phyloP scores from a whole-genome alignment of 2,113 vertebrate genomes.

The Siphamia tubifer region DNA sequence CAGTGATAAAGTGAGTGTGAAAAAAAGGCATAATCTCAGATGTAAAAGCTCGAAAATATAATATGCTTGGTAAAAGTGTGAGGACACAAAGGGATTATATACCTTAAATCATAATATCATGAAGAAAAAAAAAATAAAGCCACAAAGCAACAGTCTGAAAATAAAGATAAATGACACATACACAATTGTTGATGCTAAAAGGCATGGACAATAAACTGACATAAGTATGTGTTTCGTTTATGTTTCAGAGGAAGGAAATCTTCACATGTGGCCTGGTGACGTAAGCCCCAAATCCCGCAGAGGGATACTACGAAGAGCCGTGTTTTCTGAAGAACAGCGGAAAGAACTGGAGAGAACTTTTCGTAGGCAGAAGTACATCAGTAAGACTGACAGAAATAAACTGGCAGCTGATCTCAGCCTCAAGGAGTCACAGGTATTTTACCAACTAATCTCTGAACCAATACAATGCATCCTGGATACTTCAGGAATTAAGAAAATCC shows the following conservation, averaged over 20 bases:
- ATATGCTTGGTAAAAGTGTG: not conserved
- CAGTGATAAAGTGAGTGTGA: slow-evolving; percentile 46
- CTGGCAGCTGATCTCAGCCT: slow-evolving; percentile 89
- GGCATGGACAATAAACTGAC: not conserved
- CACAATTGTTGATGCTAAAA: too few relatives aligned
- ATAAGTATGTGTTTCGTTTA: slow-evolving; percentile 6
- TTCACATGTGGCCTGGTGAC: slow-evolving; percentile 85
- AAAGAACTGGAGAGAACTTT: slow-evolving; percentile 96
- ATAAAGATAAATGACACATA: too few relatives aligned
- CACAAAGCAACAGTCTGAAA: too few relatives aligned
- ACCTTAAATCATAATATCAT: not conserved
- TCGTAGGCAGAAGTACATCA: slow-evolving; percentile 96
- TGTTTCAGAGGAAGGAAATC: slow-evolving; percentile 81
- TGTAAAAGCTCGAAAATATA: slow-evolving; percentile 22
- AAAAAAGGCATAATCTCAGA: slow-evolving; percentile 10
- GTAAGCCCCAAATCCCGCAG: slow-evolving; percentile 84
- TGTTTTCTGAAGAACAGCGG: slow-evolving; percentile 96
- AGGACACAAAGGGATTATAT: not conserved
- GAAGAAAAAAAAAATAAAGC: not conserved
- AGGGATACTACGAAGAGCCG: slow-evolving; percentile 94
- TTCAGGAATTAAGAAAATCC: too few relatives aligned
- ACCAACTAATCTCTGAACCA: not conserved
- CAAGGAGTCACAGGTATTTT: slow-evolving; percentile 95
- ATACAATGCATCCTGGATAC: too few relatives aligned
- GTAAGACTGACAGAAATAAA: slow-evolving; percentile 94